Evolutionary conservation across 2,888 invertebrate species (phyloP).

Genomic region (Glomeris marginata): DNA sequence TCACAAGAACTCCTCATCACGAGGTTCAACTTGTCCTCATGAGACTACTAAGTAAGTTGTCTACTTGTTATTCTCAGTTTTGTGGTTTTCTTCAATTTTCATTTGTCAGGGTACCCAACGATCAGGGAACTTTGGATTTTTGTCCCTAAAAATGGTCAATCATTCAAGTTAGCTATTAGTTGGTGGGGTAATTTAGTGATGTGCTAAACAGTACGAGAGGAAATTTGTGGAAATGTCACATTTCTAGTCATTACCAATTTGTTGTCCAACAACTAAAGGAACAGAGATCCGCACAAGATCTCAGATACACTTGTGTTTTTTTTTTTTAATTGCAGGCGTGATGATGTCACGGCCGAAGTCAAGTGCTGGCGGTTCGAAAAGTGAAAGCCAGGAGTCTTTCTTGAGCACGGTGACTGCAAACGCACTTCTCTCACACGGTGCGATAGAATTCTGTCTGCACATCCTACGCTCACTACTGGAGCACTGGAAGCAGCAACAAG

Average conservation of each 20-base stretch:
- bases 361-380: conserved; percentile 34
- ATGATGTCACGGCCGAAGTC: conserved; percentile 60
- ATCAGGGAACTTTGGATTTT: no score
- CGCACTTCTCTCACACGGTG: conserved; percentile 49
- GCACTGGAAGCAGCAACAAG: conserved; percentile 47
- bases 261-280: no score
- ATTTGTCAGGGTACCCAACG: background rate
- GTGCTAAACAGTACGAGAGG: no score
- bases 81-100: background rate
- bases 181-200: no score
- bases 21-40: conserved; percentile 80
- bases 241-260: background rate
- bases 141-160: no score
- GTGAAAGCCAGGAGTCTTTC: conserved; percentile 25
- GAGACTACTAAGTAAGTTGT: conserved; percentile 59
- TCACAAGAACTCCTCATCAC: conserved; percentile 51
- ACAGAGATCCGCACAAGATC: no score
- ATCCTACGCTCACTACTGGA: conserved; percentile 49
- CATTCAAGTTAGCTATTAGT: no score
- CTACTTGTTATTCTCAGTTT: conserved; percentile 8
- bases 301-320: background rate
- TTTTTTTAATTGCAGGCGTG: conserved; percentile 38
- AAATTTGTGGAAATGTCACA: no score
- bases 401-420: conserved; percentile 56
- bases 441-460: conserved; percentile 55